A percentile compares a stretch with the other conserved stretches of the same genome.
Evolutionary conservation across 2,888 invertebrate species (phyloP).

Genomic region (Pherbina coryleti): DNA sequence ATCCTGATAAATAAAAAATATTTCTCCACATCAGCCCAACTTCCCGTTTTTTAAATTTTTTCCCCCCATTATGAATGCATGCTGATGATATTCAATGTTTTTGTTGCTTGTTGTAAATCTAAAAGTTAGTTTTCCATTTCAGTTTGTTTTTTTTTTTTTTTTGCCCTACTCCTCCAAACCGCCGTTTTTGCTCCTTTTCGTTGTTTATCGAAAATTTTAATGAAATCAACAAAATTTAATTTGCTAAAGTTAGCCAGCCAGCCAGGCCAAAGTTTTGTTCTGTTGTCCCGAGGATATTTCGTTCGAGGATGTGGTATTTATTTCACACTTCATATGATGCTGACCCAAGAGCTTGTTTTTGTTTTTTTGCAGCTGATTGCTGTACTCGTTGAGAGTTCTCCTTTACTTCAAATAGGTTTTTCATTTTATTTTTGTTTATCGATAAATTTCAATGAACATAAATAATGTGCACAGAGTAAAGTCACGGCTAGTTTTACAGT

Average conservation of each 20-base stretch:
- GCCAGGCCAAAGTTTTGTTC: not conserved
- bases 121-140: not conserved
- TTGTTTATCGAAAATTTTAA: conserved; percentile 33
- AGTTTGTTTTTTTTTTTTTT: no score
- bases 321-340: conserved; percentile 16
- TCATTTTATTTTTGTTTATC: not conserved
- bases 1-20: not conserved
- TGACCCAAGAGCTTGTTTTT: not conserved
- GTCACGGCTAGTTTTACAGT: not conserved
- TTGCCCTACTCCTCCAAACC: not conserved
- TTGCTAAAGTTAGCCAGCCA: conserved; percentile 11
- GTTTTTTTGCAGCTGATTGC: not conserved
- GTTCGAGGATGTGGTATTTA: not conserved
- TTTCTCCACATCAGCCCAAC: not conserved
- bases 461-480: not conserved
- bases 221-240: conserved; percentile 34
- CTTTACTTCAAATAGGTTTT: not conserved
- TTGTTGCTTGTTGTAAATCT: not conserved
- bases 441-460: conserved; percentile 1
- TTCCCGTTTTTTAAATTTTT: not conserved
- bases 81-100: not conserved
- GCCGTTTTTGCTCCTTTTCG: no score
- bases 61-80: not conserved
- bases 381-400: conserved; percentile 8
- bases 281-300: conserved; percentile 9